Evolutionary conservation across 1,140 invertebrate species (phyloP), one percentile per base, ranked within the genome.

Genomic region (Charaxes varanes): DNA sequence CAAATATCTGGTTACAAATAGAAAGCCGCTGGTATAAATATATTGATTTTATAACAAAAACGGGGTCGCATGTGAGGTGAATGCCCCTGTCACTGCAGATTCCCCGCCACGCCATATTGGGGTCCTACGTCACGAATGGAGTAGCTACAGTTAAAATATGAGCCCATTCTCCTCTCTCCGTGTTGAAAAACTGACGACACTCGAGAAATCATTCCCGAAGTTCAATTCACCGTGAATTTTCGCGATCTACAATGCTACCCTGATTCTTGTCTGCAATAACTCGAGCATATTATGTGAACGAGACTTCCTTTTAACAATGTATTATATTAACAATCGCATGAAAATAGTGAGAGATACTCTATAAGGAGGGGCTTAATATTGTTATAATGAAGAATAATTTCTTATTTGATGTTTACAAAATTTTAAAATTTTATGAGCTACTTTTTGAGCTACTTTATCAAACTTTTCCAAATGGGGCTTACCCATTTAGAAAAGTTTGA

Each of bases 11-110:
- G 52, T 62, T 58, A 47, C 51, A 57, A 61, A 52, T 56, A 57
- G 48, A 50, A 61, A 59, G 36, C 44, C 51, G 50, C 62, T 44
- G 53, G 41, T 60, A 57, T 45, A 72, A 72, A 74, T 73, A 68
- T 76, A 79, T 79, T 65, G 74, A 79, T 79, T 79, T 74, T 79
- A 57, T 72, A 76, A 73, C 74, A 79, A 79, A 76, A 79, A 73
- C 71, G 74, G 74, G 73, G 74, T 68, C 71, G 71, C 66, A 67
- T 37, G 52, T 62, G 63, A 69, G 74, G 74, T 76, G 66, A 73
- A 79, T 59, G 69, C 58, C 70, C 70, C 46, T 78, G 77, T 78
- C 71, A 70, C 64, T 77, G 76, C 71, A 73, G 74, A 79, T 77
- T 69, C 63, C 41, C 70, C 64, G 67, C 68, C 56, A 70, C 65